A percentile compares a stretch with the other conserved stretches of the same genome.
These are phyloP conservation scores for Plebejus argus DNA, from an alignment of 2,888 invertebrate genomes.

Conservation along the genomic window DNA sequence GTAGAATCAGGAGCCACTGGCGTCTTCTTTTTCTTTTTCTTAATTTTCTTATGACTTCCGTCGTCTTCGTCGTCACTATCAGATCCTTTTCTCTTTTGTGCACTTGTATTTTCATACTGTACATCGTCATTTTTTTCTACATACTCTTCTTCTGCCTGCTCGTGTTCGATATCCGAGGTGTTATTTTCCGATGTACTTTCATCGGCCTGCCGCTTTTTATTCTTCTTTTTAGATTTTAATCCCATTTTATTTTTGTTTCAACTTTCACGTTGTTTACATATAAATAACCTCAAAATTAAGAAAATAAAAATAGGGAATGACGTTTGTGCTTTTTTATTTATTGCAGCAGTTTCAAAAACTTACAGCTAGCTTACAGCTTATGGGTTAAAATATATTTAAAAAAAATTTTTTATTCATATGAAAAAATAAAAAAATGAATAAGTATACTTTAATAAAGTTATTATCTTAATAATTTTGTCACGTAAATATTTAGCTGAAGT, in stretches of 20 bases:
- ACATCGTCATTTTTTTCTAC: conserved; percentile 33
- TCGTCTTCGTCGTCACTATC: conserved; percentile 59
- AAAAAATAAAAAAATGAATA: too few relatives aligned
- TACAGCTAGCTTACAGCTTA: too few relatives aligned
- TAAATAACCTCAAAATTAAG: conserved; percentile 4
- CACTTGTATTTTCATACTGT: conserved; percentile 43
- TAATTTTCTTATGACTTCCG: conserved; percentile 50
- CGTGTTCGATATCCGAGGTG: conserved; percentile 19
- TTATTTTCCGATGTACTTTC: conserved; percentile 29
- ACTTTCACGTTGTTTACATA: conserved; percentile 22
- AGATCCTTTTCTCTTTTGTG: conserved; percentile 41
- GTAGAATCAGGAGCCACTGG: conserved; percentile 49
- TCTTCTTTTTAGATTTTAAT: conserved; percentile 42
- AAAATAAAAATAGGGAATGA: not conserved
- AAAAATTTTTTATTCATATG: too few relatives aligned
- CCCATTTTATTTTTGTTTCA: conserved; percentile 39
- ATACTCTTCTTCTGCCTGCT: not conserved
- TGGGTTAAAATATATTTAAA: too few relatives aligned
- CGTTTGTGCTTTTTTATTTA: not conserved
- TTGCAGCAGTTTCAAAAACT: too few relatives aligned
- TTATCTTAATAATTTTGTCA: too few relatives aligned
- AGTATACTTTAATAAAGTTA: too few relatives aligned
- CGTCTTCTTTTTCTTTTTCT: conserved; percentile 64
- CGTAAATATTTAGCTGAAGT: too few relatives aligned
- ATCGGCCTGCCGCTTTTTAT: conserved; percentile 35